Percentiles rank a stretch among this genome's conserved stretches.
Conservation (phyloP, 1,140 invertebrate species). For the Trachelipus rathkii region DNA sequence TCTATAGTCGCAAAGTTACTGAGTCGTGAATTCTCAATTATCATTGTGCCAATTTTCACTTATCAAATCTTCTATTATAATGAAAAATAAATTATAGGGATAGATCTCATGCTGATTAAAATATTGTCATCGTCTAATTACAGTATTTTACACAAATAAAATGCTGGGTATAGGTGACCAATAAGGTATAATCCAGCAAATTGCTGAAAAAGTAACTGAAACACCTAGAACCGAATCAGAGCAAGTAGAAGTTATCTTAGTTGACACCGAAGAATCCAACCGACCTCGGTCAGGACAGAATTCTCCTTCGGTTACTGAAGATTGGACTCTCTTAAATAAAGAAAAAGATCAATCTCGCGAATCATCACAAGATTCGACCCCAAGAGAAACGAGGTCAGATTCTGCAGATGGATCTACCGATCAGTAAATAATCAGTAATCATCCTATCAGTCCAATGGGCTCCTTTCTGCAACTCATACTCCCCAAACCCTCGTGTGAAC, state of each 20-base stretch:
- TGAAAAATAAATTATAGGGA: too few relatives aligned
- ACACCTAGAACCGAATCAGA: neutral
- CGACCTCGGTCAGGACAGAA: neutral
- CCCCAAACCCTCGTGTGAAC: slow-evolving; percentile 59
- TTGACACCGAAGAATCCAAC: neutral
- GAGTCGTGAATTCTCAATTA: too few relatives aligned
- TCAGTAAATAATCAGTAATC: neutral
- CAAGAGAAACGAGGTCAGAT: neutral
- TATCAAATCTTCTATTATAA: too few relatives aligned
- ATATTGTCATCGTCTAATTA: too few relatives aligned
- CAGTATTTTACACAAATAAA: too few relatives aligned
- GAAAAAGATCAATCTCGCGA: neutral
- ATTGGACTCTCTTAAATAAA: slow-evolving; percentile 45
- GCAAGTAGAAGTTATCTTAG: neutral
- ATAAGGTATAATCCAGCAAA: too few relatives aligned
- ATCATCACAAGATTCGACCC: neutral
- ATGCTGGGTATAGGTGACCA: too few relatives aligned
- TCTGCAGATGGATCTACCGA: slow-evolving; percentile 9
- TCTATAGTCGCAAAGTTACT: too few relatives aligned
- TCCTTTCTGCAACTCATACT: neutral
- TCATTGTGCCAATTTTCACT: too few relatives aligned
- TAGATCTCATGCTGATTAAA: too few relatives aligned
- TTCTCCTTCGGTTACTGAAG: slow-evolving; percentile 32
- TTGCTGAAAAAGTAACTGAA: neutral
- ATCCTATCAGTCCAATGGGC: neutral